Percentiles rank a stretch among this genome's conserved stretches.
Evolutionary conservation across 2,888 invertebrate genomes (phyloP).

Genomic region (Melanophora roralis): DNA sequence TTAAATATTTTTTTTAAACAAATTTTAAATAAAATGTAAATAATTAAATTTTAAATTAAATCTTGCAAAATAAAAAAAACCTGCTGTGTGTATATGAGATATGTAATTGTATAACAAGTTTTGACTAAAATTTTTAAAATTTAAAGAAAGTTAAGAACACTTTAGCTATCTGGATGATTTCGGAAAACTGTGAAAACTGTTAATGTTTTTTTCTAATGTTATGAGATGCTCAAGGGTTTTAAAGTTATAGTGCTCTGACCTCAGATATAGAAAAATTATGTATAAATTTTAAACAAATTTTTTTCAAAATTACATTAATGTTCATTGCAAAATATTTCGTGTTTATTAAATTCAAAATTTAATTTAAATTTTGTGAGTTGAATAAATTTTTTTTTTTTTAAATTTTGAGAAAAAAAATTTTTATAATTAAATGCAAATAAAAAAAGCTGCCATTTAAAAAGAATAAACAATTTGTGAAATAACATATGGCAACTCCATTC

Average conservation of each 20-base stretch:
- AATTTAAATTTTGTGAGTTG: too few species aligned
- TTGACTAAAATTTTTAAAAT: background rate
- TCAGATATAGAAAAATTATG: too few species aligned
- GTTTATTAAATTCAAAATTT: too few species aligned
- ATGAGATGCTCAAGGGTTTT: constrained; percentile 68
- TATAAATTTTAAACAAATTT: too few species aligned
- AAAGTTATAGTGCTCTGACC: constrained; percentile 69
- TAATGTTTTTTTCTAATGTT: constrained; percentile 51
- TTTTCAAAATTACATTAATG: too few species aligned
- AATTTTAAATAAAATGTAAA: constrained; percentile 16
- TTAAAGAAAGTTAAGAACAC: background rate
- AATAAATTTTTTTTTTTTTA: too few species aligned
- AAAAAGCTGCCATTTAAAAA: too few species aligned
- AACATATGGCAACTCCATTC: too few species aligned
- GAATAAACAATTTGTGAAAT: too few species aligned
- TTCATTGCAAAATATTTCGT: too few species aligned
- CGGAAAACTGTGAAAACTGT: constrained; percentile 75
- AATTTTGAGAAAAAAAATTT: too few species aligned
- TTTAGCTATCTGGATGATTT: constrained; percentile 56
- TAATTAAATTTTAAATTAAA: constrained; percentile 7
- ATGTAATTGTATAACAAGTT: background rate
- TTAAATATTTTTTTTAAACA: constrained; percentile 2
- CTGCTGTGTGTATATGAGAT: background rate
- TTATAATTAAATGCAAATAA: too few species aligned
- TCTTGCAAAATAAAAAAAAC: background rate